A percentile compares a stretch with the other conserved stretches of the same genome.
phyloP scores from a whole-genome alignment of 1,140 invertebrate species.

The Drosophila eugracilis region DNA sequence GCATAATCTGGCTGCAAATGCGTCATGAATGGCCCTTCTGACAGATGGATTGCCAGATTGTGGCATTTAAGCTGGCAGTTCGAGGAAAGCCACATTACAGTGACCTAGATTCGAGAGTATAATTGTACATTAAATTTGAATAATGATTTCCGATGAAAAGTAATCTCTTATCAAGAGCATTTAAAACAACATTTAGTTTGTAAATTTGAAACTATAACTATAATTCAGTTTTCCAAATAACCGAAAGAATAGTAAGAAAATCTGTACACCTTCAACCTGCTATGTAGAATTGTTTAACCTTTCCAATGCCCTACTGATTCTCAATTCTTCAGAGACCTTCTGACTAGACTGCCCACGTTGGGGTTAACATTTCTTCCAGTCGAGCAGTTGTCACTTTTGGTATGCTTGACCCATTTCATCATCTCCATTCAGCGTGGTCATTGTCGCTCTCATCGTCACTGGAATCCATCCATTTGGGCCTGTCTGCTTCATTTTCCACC shows the following conservation, averaged over 20 bases:
- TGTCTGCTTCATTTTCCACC: slow-evolving; percentile 31
- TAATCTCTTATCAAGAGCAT: no score
- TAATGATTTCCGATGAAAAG: no score
- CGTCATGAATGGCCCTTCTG: slow-evolving; percentile 45
- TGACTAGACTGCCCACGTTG: slow-evolving; percentile 12
- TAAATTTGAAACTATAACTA: no score
- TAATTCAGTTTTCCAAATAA: no score
- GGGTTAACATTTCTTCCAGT: slow-evolving; percentile 38
- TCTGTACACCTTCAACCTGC: no score
- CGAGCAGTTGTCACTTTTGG: slow-evolving; percentile 71
- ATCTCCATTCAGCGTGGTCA: slow-evolving; percentile 55
- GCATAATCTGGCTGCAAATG: slow-evolving; percentile 74
- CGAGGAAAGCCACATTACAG: slow-evolving; percentile 3
- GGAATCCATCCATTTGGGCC: slow-evolving; percentile 27
- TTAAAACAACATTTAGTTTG: no score
- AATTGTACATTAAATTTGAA: no score
- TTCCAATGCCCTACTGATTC: no score
- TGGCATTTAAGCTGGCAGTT: neutral
- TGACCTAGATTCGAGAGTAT: slow-evolving; percentile 20
- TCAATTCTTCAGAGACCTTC: neutral
- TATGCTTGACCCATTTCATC: slow-evolving; percentile 76
- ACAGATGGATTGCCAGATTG: slow-evolving; percentile 37
- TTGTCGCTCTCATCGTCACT: slow-evolving; percentile 43
- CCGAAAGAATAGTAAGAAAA: no score
- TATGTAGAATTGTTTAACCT: neutral